Evolutionary conservation across 2,888 invertebrate species (phyloP), one percentile per base, ranked within the genome.

Genomic region (Auanema sp.): DNA sequence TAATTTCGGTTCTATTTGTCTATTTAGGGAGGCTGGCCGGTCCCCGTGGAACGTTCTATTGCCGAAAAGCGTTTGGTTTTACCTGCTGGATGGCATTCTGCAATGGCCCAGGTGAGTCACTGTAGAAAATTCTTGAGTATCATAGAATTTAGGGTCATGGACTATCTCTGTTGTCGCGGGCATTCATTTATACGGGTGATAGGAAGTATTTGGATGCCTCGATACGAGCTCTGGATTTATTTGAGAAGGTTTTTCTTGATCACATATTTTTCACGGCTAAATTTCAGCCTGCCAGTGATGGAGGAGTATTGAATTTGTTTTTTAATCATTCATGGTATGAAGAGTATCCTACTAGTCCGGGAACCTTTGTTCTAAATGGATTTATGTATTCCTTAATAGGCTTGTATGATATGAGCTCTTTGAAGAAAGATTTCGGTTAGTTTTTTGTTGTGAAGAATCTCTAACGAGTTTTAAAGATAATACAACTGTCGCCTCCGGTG

Each of bases 351-450:
- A 97, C 97, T 0, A 90, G 89, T 60, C 97, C 97, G 0, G 89
- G 93, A 4, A 90, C 92, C 0, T 96, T 93, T 86, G 96, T 98
- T 12, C 89, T 98, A 24, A 98, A 98, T 86, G 98, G 98, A 50
- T 98, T 98, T 87, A 93, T 98, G 80, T 98, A 96, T 86, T 92
- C 97, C 0, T 87, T 98, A 8, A 89, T 98, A 64, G 97, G 97
- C 1, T 88, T 98, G 12, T 96, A 95, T 85, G 98, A 98, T 87
- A 87, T 97, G 4, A 4, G 49, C 47, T 5, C 6, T n/a, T 18
- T 55, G 11, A 21, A 16, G 5, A 6, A 23, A 11, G 16, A 52
- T 21, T n/a, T 23, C 5, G 12, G 52, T 52, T 21, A n/a, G 18
- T 52, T 23, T 1, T 52, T 21, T 1, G 18, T 21, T 50, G n/a